Evolutionary conservation across 1,140 invertebrate genomes (phyloP).

Genomic region (Dendroctonus valens): DNA sequence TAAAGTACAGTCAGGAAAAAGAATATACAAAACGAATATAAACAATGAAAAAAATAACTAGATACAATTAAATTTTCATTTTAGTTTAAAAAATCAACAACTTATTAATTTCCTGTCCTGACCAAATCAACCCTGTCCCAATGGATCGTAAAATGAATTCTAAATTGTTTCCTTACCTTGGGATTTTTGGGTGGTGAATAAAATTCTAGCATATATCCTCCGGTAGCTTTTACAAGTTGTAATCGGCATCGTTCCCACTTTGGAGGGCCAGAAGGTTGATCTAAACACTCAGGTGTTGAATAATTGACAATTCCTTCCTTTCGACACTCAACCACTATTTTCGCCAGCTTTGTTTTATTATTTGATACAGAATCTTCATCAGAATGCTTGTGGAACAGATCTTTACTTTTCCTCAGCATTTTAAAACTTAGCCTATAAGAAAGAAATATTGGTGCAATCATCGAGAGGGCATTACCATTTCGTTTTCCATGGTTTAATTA

Average conservation of each 20-base stretch:
- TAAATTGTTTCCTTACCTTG: conserved; percentile 49
- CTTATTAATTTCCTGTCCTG: too few relatives aligned
- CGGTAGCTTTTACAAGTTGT: conserved; percentile 85
- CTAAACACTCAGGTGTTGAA: conserved; percentile 83
- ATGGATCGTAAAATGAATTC: too few relatives aligned
- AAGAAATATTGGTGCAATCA: too few relatives aligned
- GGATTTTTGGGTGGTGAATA: conserved; percentile 90
- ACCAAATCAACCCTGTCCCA: too few relatives aligned
- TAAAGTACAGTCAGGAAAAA: too few relatives aligned
- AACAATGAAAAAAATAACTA: too few relatives aligned
- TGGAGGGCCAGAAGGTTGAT: conserved; percentile 75
- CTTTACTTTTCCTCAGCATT: conserved; percentile 73
- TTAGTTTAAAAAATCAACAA: too few relatives aligned
- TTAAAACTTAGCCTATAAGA: conserved; percentile 80
- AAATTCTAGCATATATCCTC: conserved; percentile 93
- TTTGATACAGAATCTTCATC: conserved; percentile 81
- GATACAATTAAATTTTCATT: too few relatives aligned
- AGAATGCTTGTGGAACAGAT: conserved; percentile 87
- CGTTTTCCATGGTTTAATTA: too few relatives aligned
- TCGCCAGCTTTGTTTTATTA: conserved; percentile 81
- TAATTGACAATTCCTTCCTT: conserved; percentile 93
- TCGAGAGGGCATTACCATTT: too few relatives aligned
- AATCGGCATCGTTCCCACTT: conserved; percentile 94
- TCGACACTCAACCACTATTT: conserved; percentile 88
- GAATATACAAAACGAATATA: too few relatives aligned